Conservation (phyloP, 2,797 vertebrate genomes). For the Strix occidentalis region DNA sequence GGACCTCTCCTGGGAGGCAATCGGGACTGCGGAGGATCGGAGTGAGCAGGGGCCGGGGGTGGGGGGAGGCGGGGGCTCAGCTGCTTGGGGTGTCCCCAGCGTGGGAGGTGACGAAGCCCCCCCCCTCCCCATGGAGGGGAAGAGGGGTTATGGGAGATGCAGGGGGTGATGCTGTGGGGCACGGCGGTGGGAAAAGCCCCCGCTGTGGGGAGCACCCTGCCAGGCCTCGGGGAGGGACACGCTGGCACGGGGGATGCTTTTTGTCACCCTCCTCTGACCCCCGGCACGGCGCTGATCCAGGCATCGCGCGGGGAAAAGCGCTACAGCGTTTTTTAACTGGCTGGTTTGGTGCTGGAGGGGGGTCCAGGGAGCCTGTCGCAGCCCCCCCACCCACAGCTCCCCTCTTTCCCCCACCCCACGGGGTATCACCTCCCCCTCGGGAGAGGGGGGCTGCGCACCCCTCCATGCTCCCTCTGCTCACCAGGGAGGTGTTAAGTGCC, state of each 20-base stretch:
- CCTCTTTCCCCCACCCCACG: neutral
- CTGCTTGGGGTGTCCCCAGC: neutral
- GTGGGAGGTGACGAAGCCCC: neutral
- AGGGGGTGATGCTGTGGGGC: neutral
- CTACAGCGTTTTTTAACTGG: rapidly evolving
- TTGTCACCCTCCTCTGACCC: neutral
- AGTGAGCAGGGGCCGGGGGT: neutral
- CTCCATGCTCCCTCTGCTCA: neutral
- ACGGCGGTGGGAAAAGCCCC: neutral
- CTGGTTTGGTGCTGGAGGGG: neutral
- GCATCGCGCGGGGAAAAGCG: neutral
- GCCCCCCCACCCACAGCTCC: neutral
- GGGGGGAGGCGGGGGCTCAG: neutral
- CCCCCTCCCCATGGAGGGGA: neutral
- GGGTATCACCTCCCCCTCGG: neutral
- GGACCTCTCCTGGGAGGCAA: neutral
- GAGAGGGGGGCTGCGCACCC: neutral
- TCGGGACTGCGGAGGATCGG: neutral
- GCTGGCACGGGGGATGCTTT: neutral
- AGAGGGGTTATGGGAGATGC: no score
- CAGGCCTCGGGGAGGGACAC: neutral
- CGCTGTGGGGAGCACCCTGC: rapidly evolving
- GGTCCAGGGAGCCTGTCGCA: neutral
- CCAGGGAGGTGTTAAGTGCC: neutral
- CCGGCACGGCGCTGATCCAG: no score